These are phyloP conservation scores for Amiota mariae DNA, from an alignment of 2,888 invertebrate species.

Conservation along the genomic window DNA sequence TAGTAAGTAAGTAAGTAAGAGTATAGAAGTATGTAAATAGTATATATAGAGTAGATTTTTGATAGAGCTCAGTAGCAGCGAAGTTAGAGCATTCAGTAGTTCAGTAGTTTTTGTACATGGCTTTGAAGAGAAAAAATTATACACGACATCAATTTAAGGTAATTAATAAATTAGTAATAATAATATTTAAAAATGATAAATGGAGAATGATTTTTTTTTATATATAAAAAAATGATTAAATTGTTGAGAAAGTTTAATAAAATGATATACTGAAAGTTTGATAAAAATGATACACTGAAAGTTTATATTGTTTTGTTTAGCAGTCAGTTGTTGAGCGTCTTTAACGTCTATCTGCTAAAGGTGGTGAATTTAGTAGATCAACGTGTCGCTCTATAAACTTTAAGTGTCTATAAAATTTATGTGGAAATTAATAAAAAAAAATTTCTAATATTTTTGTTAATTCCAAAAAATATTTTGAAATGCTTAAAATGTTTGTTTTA, in stretches of 20 bases:
- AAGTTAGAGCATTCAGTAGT: constrained; percentile 31
- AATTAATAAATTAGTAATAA: constrained; percentile 32
- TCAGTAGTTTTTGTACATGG: constrained; percentile 20
- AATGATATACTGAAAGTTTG: constrained; percentile 32
- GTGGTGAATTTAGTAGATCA: constrained; percentile 40
- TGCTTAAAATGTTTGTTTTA: no score
- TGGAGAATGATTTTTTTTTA: background rate
- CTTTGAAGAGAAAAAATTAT: constrained; percentile 62
- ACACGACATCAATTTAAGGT: constrained; percentile 63
- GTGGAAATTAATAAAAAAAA: background rate
- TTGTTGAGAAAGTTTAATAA: background rate
- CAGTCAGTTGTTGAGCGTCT: constrained; percentile 17
- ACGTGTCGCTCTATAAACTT: constrained; percentile 11
- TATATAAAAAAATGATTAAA: background rate
- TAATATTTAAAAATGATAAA: constrained; percentile 35
- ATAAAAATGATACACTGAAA: constrained; percentile 34
- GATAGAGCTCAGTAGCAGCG: constrained; percentile 39
- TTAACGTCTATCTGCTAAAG: constrained; percentile 29
- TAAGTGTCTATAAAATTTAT: background rate
- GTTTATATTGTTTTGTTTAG: constrained; percentile 26
- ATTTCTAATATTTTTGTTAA: background rate
- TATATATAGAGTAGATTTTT: no score
- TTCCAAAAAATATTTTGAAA: constrained; percentile 6
- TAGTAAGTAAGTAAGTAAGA: background rate
- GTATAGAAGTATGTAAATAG: background rate